These are phyloP conservation scores for Acleris holmiana DNA, from an alignment of 2,888 invertebrate genomes.

Conservation along the genomic window DNA sequence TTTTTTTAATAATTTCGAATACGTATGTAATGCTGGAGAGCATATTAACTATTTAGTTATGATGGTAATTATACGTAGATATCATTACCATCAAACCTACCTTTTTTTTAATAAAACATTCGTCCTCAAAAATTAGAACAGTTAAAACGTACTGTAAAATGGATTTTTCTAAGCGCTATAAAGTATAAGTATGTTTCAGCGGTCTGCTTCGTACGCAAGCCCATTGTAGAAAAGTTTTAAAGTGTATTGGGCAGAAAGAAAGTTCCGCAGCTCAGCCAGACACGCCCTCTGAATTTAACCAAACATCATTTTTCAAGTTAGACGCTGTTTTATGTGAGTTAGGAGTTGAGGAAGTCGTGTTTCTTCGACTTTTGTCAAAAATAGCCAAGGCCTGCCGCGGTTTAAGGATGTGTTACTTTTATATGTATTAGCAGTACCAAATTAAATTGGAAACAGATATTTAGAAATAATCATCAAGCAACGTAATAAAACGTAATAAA, in stretches of 20 bases:
- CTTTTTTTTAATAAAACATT: no score
- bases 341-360: not conserved
- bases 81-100: no score
- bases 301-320: conserved; percentile 9
- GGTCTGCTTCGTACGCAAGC: conserved; percentile 5
- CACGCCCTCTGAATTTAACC: conserved; percentile 19
- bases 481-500: no score
- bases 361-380: not conserved
- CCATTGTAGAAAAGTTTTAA: conserved; percentile 14
- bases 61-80: no score
- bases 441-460: no score
- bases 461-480: no score
- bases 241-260: conserved; percentile 20
- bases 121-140: no score
- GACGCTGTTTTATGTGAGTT: conserved; percentile 6
- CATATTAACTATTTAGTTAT: not conserved
- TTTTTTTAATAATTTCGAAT: not conserved
- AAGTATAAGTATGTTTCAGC: not conserved
- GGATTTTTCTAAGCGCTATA: no score
- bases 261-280: conserved; percentile 12
- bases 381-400: not conserved
- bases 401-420: not conserved
- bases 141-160: no score
- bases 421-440: no score
- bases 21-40: no score